A percentile compares a stretch with the other conserved stretches of the same genome.
Evolutionary conservation across 2,113 vertebrate species (phyloP).

Genomic region (Muntiacus reevesi): DNA sequence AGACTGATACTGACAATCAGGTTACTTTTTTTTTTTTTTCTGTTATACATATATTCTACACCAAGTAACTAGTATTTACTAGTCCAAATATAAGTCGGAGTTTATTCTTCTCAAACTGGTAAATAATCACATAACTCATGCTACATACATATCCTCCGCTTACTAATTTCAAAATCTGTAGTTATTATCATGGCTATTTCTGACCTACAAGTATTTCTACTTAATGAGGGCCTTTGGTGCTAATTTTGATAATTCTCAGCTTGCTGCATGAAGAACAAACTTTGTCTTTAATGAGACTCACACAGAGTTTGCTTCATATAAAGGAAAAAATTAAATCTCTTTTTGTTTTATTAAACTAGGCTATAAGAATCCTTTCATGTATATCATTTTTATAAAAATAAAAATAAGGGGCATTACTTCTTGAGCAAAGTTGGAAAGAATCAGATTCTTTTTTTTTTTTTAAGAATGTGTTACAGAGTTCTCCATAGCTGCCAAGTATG

Average conservation of each 20-base stretch:
- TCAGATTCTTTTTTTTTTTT: neutral
- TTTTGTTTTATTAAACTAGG: neutral
- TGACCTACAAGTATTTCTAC: neutral
- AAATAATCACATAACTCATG: neutral
- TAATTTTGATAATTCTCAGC: conserved; percentile 25
- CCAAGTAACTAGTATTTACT: neutral
- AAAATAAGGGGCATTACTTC: neutral
- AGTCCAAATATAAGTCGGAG: neutral
- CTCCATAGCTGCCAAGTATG: neutral
- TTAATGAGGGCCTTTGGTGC: neutral
- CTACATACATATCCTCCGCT: neutral
- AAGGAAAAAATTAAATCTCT: neutral
- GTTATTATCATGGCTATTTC: neutral
- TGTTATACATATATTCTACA: neutral
- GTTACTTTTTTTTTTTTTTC: neutral
- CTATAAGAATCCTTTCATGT: neutral
- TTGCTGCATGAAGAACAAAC: neutral
- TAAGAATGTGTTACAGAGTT: neutral
- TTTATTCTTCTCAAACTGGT: neutral
- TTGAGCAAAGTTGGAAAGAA: conserved; percentile 11
- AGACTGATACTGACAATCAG: neutral
- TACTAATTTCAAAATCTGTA: conserved; percentile 33
- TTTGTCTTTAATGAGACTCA: neutral
- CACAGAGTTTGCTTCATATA: neutral
- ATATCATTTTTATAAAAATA: neutral